Base-by-base conservation (phyloP, 92 coral and sea anemone genomes). In the Heliopora coerulea region DNA sequence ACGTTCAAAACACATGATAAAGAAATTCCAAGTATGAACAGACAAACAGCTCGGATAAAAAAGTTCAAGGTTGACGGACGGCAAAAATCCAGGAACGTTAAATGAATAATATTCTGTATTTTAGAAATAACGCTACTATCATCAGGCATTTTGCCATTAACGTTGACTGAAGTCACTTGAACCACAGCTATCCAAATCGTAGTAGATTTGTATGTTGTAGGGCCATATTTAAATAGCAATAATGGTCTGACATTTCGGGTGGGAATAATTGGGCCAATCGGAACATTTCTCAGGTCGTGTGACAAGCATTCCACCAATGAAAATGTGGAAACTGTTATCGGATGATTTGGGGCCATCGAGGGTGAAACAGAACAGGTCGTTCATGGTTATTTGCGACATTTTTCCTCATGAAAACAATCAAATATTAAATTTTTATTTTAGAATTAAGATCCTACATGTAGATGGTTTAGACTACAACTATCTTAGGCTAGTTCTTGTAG, bases 11-110 rank as follows among this genome's bases (percentile, higher is more conserved):
- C 88, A 62, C 88, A 62, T 14, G 97, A 96, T 3, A 95, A 84
- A 78, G 89, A 95, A 19, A 86, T 88, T 10, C 99, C 99, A 60
- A 95, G 88, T 20, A 95, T 86, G 44, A 95, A 95, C 75, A 95
- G 80, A 72, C 91, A 96, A 28, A 86, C 54, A 59, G 91, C 96
- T 49, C 99, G 88, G 14, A 95, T 91, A 75, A 82, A 93, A 73
- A 89, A 83, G 80, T 95, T 95, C 74, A 95, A 84, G 59, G 87
- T 86, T 19, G 74, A 78, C 14, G 99, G 97, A 30, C 77, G 62
- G 54, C 77, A 70, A 52, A 52, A 42, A 39, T 50, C 48, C 19
- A 30, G n/a, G 18, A 32, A 54, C 14, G 35, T 57, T 20, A 54
- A 21, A 14, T 49, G 31, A 23, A 70, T 34, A 20, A 48, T 20